A percentile compares a stretch with the other conserved stretches of the same genome.
phyloP scores from a whole-genome alignment of 2,888 invertebrate genomes.

The Tromatobia lineatoria region DNA sequence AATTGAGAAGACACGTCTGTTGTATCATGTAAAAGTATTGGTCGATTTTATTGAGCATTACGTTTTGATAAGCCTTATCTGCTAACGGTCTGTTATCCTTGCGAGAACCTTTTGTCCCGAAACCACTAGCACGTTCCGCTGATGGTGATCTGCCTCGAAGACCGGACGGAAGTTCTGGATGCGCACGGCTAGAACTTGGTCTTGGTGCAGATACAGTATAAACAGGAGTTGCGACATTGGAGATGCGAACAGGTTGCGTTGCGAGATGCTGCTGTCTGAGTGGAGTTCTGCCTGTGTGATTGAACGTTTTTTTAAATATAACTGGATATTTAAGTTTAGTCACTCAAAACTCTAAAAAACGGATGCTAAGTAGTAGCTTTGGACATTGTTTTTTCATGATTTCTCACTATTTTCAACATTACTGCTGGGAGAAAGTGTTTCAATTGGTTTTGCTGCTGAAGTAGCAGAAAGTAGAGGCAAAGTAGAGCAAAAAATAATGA shows the following conservation, averaged over 20 bases:
- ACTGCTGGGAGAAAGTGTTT: no score
- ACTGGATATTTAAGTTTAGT: no score
- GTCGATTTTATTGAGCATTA: slow-evolving; percentile 80
- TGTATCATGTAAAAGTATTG: slow-evolving; percentile 75
- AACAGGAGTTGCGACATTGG: slow-evolving; percentile 66
- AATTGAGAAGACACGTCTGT: slow-evolving; percentile 75
- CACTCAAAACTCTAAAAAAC: no score
- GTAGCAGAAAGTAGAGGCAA: no score
- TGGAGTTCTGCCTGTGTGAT: slow-evolving; percentile 56
- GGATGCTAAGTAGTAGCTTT: no score
- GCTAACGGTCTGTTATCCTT: slow-evolving; percentile 80
- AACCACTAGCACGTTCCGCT: slow-evolving; percentile 77
- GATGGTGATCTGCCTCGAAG: slow-evolving; percentile 77
- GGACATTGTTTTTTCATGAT: no score
- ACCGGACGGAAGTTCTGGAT: slow-evolving; percentile 63
- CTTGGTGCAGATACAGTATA: slow-evolving; percentile 65
- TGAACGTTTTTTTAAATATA: no score
- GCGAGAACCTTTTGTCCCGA: slow-evolving; percentile 73
- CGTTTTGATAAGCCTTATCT: slow-evolving; percentile 79
- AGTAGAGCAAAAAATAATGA: no score
- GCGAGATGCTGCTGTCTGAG: slow-evolving; percentile 57
- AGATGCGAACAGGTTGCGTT: neutral
- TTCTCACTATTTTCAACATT: no score
- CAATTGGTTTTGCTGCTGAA: no score
- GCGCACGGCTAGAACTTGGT: slow-evolving; percentile 28